phyloP scores from a whole-genome alignment of 2,888 invertebrate species.

The Melieria omissa region DNA sequence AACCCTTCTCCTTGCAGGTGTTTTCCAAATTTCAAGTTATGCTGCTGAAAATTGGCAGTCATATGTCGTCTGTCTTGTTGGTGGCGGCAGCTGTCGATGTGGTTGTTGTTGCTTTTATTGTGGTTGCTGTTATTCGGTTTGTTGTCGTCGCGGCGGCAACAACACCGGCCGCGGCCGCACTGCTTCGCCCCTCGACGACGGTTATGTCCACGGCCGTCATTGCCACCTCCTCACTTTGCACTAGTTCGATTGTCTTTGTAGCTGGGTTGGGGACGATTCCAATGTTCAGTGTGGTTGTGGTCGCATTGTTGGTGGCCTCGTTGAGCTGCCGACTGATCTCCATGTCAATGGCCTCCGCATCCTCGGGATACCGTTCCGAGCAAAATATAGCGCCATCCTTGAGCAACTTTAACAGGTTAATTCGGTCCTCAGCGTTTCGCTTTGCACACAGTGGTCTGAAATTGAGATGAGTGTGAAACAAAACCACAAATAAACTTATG shows the following conservation, averaged over 20 bases:
- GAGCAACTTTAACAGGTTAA: constrained; percentile 83
- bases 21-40: constrained; percentile 62
- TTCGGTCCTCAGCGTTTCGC: constrained; percentile 86
- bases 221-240: constrained; percentile 49
- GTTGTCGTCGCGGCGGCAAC: constrained; percentile 16
- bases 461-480: constrained; percentile 14
- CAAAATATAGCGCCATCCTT: constrained; percentile 66
- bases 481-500: constrained; percentile 10
- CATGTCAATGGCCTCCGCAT: constrained; percentile 64
- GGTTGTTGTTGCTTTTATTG: not conserved
- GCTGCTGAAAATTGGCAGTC: constrained; percentile 65
- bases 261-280: constrained; percentile 21
- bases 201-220: constrained; percentile 37
- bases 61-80: constrained; percentile 58
- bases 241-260: constrained; percentile 60
- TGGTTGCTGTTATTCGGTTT: constrained; percentile 12
- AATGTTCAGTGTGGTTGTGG: constrained; percentile 44
- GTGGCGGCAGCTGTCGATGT: constrained; percentile 36
- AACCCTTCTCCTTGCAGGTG: constrained; percentile 49
- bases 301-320: constrained; percentile 51
- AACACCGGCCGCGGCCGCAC: constrained; percentile 16
- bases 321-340: constrained; percentile 62
- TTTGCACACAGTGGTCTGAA: constrained; percentile 80
- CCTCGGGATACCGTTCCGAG: constrained; percentile 65
- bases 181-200: not conserved